These are phyloP conservation scores for Phataginus tricuspis DNA, from an alignment of 2,797 vertebrate species.

Conservation along the genomic window DNA sequence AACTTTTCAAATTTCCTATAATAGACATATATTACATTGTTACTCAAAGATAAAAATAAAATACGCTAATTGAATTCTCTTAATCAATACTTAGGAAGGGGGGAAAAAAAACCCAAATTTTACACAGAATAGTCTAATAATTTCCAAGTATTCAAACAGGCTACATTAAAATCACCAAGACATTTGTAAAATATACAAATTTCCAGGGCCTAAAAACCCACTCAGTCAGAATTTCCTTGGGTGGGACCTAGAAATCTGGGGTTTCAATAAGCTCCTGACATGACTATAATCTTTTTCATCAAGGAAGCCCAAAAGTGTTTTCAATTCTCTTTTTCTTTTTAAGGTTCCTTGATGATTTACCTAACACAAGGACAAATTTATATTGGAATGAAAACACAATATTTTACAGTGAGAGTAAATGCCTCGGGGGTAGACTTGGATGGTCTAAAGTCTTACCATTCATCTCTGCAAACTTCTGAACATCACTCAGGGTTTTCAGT, in stretches of 20 bases:
- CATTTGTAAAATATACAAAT: not conserved
- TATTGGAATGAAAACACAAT: not conserved
- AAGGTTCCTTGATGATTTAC: not conserved
- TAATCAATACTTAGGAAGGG: not conserved
- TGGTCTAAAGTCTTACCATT: constrained; percentile 90
- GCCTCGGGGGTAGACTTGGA: not conserved
- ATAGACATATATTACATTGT: not conserved
- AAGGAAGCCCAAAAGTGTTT: constrained; percentile 29
- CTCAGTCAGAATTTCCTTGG: constrained; percentile 3
- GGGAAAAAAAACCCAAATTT: not conserved
- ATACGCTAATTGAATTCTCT: not conserved
- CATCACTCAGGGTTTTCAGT: constrained; percentile 92
- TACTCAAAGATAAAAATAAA: not conserved
- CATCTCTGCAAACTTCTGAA: constrained; percentile 93
- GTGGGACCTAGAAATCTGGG: not conserved
- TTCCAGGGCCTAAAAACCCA: constrained; percentile 23
- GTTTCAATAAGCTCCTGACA: not conserved
- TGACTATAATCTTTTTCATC: constrained; percentile 8
- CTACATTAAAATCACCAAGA: constrained; percentile 19
- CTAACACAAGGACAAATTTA: constrained; percentile 46
- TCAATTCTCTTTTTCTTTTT: constrained; percentile 14
- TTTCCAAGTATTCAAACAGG: constrained; percentile 8
- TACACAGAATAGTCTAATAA: not conserved
- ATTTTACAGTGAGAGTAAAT: not conserved
- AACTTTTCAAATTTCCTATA: not conserved